Conservation (phyloP, 2,888 invertebrate species). For the Pseudococcus viburni region DNA sequence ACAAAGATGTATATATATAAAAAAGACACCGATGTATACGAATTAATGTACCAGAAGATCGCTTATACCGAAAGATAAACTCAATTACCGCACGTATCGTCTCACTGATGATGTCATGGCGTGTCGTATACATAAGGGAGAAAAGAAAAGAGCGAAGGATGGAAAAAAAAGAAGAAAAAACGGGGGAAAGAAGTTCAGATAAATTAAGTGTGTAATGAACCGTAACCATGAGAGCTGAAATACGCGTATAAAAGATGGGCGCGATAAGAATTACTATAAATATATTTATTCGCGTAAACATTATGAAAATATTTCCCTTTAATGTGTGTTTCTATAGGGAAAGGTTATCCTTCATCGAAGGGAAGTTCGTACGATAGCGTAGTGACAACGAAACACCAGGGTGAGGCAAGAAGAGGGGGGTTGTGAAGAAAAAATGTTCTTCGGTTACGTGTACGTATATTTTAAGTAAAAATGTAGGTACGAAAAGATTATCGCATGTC, state of each 20-base stretch:
- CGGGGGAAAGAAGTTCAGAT: slow-evolving; percentile 15
- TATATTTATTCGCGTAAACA: background rate
- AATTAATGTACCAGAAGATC: slow-evolving; percentile 64
- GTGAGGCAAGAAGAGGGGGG: no score
- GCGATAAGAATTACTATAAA: slow-evolving; percentile 15
- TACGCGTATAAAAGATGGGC: slow-evolving; percentile 6
- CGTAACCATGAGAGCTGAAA: slow-evolving; percentile 8
- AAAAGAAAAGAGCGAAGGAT: background rate
- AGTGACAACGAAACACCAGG: no score
- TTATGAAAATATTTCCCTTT: background rate
- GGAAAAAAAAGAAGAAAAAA: background rate
- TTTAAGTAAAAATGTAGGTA: no score
- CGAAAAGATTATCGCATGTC: no score
- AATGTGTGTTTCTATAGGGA: no score
- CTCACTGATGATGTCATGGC: background rate
- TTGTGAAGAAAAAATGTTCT: no score
- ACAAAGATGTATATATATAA: background rate
- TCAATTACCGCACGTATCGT: slow-evolving; percentile 57
- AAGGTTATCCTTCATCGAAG: no score
- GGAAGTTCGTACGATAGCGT: no score
- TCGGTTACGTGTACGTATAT: no score
- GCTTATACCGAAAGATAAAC: slow-evolving; percentile 60
- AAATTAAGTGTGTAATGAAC: slow-evolving; percentile 41
- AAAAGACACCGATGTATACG: slow-evolving; percentile 16
- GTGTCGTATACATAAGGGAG: background rate